Percentiles rank a stretch among this genome's conserved stretches.
Conservation (phyloP, 92 coral and sea anemone species). For the Heteractis magnifica region DNA sequence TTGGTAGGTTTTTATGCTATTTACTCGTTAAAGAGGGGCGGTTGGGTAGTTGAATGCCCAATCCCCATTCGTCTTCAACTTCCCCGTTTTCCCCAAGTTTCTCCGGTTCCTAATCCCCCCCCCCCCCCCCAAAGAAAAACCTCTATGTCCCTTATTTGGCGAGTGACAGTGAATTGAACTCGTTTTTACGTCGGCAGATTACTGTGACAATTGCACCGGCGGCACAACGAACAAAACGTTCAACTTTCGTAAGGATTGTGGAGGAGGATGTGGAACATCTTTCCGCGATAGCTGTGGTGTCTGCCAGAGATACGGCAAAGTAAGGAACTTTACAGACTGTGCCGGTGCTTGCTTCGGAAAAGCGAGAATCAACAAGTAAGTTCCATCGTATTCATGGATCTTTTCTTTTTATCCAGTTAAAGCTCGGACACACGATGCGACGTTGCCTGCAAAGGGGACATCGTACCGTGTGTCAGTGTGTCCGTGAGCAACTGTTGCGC, state of each 20-base stretch:
- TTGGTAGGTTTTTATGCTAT: constrained; percentile 33
- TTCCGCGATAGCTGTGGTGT: constrained; percentile 43
- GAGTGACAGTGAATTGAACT: neutral
- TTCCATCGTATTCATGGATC: neutral
- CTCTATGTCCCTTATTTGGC: neutral
- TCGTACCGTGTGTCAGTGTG: too few species aligned
- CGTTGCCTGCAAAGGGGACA: too few species aligned
- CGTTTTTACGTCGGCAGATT: constrained; percentile 40
- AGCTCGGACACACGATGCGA: too few species aligned
- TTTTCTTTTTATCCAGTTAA: too few species aligned
- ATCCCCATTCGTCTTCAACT: too few species aligned
- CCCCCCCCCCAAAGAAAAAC: neutral
- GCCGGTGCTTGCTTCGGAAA: constrained; percentile 55
- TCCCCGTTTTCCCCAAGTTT: too few species aligned
- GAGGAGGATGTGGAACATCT: constrained; percentile 48
- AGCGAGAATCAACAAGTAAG: constrained; percentile 48
- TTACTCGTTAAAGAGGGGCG: neutral
- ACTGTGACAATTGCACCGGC: constrained; percentile 71
- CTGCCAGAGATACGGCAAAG: constrained; percentile 35
- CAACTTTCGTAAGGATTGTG: constrained; percentile 60
- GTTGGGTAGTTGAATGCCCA: too few species aligned
- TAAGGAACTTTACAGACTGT: constrained; percentile 58
- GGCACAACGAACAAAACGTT: constrained; percentile 50
- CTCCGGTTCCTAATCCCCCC: neutral
- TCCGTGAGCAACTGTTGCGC: too few species aligned